Conservation (phyloP, 2,797 vertebrate genomes). For the Leptoclinus maculatus region DNA sequence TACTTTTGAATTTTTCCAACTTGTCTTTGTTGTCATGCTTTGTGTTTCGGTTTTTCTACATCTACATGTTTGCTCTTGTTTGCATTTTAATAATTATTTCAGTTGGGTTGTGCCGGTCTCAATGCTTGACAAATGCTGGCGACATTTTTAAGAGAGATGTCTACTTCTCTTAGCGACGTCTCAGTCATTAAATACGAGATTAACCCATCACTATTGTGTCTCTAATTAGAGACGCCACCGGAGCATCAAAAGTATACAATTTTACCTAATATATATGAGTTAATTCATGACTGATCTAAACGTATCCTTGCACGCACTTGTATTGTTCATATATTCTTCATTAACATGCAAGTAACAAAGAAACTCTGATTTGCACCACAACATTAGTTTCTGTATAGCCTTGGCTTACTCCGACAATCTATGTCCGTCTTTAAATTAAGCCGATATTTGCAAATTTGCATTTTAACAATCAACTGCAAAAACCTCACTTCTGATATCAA, state of each 20-base stretch:
- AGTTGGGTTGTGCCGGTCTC: neutral
- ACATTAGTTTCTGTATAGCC: neutral
- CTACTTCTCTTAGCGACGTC: neutral
- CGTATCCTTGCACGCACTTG: neutral
- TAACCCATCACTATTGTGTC: no score
- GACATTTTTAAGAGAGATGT: neutral
- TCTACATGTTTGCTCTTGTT: no score
- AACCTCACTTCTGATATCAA: neutral
- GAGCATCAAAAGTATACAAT: no score
- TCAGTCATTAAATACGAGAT: no score
- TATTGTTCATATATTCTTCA: neutral
- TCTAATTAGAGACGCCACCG: no score
- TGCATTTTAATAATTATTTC: neutral
- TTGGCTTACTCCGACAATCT: neutral
- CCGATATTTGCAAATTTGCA: no score
- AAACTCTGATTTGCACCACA: neutral
- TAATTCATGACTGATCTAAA: neutral
- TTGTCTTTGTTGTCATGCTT: no score
- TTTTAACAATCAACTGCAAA: neutral
- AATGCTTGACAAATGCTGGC: no score
- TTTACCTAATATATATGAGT: neutral
- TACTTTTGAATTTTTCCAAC: no score
- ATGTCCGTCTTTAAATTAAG: no score
- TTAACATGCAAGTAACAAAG: neutral
- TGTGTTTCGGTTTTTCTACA: no score